Evolutionary conservation across 2,888 invertebrate genomes (phyloP), one percentile per base, ranked within the genome.

Genomic region (Bugulina stolonifera): DNA sequence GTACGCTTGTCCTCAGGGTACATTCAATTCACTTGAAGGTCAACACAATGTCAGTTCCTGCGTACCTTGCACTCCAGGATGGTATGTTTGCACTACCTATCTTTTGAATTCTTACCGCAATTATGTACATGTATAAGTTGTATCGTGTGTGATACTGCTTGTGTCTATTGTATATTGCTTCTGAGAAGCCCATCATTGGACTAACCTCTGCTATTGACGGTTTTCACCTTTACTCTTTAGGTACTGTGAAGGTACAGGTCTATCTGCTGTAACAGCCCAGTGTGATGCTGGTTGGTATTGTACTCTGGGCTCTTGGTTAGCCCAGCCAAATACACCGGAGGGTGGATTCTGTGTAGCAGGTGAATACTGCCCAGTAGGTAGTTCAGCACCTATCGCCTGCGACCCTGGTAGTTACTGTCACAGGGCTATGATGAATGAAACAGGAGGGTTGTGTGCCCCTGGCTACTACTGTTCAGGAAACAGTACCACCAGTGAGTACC

Each of bases 11-110:
- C 76, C 78, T 2, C 72, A 70, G 3, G 82, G 82, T 43, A 82
- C 81, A 1, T 83, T 80, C 76, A 82, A 82, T 75, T 80, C 81
- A 73, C 75, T 78, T 29, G 81, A 81, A 74, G 80, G 82, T 80
- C 76, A 72, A 27, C 54, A 25, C 43, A 35, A 35, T 43, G 25
- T n/a, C 54, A n/a, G 14, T 14, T 70, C 70, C 29, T 71, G 71
- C 35, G 29, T 27, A 2, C 70, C 70, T 3, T 70, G 54, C 18
- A 52, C 35, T 32, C 54, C 70, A 3, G 70, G 43, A 2, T 35
- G 43, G 70, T 70, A 23, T 23, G 43, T 69, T 3, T 5, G 35
- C 35, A 18, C 14, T 5, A 18, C 43, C 18, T 43, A 43, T 43
- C 10, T 43, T 43, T 43, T 43, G n/a, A n/a, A n/a, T n/a, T n/a